Evolutionary conservation across 2,888 invertebrate genomes (phyloP).

Genomic region (Amitus sp.): DNA sequence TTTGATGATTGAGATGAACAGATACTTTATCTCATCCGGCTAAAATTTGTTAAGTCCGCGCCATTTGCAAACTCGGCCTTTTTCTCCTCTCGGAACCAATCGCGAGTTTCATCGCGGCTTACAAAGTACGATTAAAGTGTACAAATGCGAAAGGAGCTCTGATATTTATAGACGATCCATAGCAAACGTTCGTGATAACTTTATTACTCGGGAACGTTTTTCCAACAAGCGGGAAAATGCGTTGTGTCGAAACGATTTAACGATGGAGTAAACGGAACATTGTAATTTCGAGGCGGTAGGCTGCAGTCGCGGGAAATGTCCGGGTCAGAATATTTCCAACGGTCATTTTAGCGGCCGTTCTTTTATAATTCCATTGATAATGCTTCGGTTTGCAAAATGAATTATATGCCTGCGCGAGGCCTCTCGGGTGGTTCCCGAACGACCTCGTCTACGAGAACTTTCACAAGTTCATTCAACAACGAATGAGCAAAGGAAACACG

Average conservation of each 20-base stretch:
- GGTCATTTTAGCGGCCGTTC: background rate
- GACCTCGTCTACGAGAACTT: constrained; percentile 40
- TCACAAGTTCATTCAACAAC: constrained; percentile 41
- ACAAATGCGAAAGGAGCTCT: background rate
- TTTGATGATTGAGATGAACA: too few species aligned
- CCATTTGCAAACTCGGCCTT: too few species aligned
- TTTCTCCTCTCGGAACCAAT: background rate
- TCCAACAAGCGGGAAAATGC: background rate
- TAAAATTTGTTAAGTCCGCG: too few species aligned
- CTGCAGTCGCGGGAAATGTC: too few species aligned
- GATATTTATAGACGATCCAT: background rate
- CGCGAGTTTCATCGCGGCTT: background rate
- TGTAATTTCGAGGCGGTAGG: too few species aligned
- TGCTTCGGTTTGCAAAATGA: background rate
- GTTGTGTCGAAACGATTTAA: background rate
- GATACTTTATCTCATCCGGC: too few species aligned
- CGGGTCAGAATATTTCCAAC: background rate
- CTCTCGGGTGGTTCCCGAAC: constrained; percentile 17
- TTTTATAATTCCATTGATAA: constrained; percentile 4
- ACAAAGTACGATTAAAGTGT: background rate
- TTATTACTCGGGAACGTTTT: background rate
- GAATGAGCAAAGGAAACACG: constrained; percentile 33
- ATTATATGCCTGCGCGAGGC: constrained; percentile 8
- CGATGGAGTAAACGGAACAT: background rate
- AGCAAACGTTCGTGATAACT: background rate